A percentile compares a stretch with the other conserved stretches of the same genome.
phyloP scores from a whole-genome alignment of 2,888 invertebrate species.

The Ecliptopera silaceata region DNA sequence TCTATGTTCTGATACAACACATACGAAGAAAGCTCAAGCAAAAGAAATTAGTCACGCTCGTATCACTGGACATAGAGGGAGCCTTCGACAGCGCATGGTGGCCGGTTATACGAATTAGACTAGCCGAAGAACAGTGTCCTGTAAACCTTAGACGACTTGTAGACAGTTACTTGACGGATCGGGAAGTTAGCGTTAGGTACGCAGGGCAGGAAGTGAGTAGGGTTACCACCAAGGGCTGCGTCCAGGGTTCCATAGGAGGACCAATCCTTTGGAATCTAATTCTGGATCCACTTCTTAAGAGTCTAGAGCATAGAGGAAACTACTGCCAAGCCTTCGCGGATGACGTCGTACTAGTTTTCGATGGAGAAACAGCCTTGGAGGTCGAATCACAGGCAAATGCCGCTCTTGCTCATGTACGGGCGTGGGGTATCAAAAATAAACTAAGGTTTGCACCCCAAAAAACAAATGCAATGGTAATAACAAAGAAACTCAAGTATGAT shows the following conservation, averaged over 20 bases:
- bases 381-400: conserved; percentile 23
- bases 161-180: conserved; percentile 13
- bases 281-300: conserved; percentile 21
- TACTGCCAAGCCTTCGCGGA: conserved; percentile 19
- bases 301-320: not conserved
- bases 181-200: conserved; percentile 21
- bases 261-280: conserved; percentile 30
- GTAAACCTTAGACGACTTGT: conserved; percentile 5
- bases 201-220: conserved; percentile 18
- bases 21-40: not conserved
- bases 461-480: not conserved
- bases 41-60: not conserved
- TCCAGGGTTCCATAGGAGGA: conserved; percentile 2
- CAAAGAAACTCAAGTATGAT: conserved; percentile 6
- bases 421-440: conserved; percentile 15
- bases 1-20: not conserved
- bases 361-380: conserved; percentile 16
- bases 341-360: conserved; percentile 15
- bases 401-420: conserved; percentile 22
- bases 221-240: conserved; percentile 1
- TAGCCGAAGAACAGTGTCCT: conserved; percentile 15
- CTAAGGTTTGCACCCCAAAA: not conserved
- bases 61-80: conserved; percentile 4
- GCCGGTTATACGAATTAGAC: conserved; percentile 11
- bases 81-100: not conserved